Percentiles rank a stretch among this genome's conserved stretches.
Evolutionary conservation across 2,113 vertebrate species (phyloP).

Genomic region (Dermatemys mawii): DNA sequence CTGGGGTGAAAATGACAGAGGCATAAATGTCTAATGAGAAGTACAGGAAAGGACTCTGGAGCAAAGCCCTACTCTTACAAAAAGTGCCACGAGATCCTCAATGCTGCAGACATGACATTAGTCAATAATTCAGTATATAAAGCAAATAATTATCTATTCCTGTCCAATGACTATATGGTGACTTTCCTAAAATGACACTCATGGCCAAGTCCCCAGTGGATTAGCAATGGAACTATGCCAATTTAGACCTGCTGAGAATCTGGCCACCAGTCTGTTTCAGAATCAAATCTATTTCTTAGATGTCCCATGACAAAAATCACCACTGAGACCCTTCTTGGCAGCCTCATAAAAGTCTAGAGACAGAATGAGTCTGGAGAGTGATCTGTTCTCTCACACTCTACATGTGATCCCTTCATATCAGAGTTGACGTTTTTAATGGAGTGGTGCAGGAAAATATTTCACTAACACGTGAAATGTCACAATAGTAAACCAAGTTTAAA

Average conservation of each 20-base stretch:
- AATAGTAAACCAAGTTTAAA: background rate
- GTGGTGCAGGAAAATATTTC: background rate
- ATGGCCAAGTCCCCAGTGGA: background rate
- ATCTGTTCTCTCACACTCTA: background rate
- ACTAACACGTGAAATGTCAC: background rate
- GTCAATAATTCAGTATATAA: background rate
- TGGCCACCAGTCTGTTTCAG: background rate
- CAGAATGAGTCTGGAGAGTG: background rate
- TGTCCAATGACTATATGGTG: background rate
- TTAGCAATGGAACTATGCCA: background rate
- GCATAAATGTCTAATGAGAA: background rate
- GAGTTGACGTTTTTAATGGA: rapidly evolving
- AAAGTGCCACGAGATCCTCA: background rate
- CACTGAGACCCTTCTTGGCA: background rate
- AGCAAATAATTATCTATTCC: background rate
- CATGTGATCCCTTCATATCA: background rate
- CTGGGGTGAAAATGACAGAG: background rate
- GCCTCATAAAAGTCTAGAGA: background rate
- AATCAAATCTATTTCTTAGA: background rate
- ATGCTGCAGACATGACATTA: background rate
- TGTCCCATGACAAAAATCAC: background rate
- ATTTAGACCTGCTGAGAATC: background rate
- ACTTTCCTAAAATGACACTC: background rate
- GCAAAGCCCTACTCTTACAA: background rate
- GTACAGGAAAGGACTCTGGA: background rate